phyloP scores from a whole-genome alignment of 2,113 vertebrate species.

The Campylomormyrus tamandua region DNA sequence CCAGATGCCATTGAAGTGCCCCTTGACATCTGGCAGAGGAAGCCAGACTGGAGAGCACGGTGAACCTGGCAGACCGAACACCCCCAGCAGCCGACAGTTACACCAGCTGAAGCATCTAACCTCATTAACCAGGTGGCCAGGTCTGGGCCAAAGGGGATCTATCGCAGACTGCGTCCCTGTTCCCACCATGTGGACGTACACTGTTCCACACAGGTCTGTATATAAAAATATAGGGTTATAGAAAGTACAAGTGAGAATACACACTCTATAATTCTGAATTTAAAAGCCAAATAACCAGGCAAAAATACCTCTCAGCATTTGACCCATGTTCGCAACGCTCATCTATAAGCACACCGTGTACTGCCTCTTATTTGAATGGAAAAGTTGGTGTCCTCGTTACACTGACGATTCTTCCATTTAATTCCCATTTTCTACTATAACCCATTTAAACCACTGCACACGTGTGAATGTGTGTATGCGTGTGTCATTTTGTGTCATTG shows the following conservation, averaged over 20 bases:
- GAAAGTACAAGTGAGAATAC: background rate
- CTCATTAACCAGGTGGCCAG: background rate
- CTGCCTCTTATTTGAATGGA: background rate
- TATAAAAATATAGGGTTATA: background rate
- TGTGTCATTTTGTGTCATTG: background rate
- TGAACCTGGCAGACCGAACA: background rate
- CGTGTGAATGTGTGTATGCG: background rate
- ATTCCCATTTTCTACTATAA: background rate
- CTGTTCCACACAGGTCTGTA: background rate
- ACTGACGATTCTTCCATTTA: background rate
- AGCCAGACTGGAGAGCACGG: background rate
- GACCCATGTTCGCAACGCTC: background rate
- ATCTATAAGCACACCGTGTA: background rate
- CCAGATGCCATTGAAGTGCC: background rate
- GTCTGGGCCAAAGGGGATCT: background rate
- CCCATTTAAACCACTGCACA: background rate
- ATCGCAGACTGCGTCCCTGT: background rate
- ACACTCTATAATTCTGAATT: background rate
- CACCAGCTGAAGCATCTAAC: background rate
- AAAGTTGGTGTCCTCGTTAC: background rate
- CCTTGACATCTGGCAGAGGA: background rate
- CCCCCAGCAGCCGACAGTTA: background rate
- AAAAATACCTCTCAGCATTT: background rate
- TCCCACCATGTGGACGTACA: background rate
- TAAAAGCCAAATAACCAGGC: background rate